Conservation (phyloP, 2,113 vertebrate species). For the Pantherophis guttatus region DNA sequence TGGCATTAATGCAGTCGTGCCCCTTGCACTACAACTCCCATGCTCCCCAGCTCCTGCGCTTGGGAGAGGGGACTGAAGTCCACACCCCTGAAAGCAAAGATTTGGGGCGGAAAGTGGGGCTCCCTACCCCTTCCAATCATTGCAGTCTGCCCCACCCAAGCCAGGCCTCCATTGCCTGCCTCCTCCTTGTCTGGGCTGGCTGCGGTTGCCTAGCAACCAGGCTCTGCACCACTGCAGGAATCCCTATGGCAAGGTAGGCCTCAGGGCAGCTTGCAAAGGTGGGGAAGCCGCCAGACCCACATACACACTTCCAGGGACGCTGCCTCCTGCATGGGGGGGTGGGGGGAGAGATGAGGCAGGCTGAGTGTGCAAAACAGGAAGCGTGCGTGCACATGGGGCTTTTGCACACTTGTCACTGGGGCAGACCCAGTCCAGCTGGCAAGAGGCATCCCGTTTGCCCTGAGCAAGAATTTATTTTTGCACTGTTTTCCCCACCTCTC, state of each 20-base stretch:
- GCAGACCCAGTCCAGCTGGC: neutral
- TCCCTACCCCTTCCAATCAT: too few species aligned
- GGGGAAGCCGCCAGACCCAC: neutral
- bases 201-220: neutral
- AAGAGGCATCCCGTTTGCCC: neutral
- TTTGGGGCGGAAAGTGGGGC: neutral
- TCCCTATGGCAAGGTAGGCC: constrained; percentile 12
- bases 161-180: neutral
- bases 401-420: neutral
- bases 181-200: neutral
- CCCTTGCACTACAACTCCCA: neutral
- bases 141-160: neutral
- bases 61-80: neutral
- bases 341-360: neutral
- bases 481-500: neutral
- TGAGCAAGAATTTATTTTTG: neutral
- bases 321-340: neutral
- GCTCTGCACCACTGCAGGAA: neutral
- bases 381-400: neutral
- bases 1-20: neutral
- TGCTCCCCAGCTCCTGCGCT: neutral
- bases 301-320: neutral
- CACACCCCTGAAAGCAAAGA: neutral
- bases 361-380: neutral
- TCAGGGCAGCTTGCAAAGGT: neutral